Evolutionary conservation across 2,888 invertebrate species (phyloP).

Genomic region (Kryphioiulus occultus): DNA sequence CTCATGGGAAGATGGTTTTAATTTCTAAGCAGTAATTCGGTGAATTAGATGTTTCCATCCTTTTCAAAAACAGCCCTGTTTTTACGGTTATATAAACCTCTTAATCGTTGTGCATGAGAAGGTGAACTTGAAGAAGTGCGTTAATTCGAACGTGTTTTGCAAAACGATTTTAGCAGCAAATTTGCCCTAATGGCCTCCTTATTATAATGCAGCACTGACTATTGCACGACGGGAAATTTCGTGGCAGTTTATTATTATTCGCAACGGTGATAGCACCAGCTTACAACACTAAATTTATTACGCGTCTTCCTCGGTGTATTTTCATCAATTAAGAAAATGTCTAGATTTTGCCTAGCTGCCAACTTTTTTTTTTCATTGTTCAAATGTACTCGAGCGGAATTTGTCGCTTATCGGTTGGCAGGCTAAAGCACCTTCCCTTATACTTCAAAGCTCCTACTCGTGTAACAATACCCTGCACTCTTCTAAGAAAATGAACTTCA

Average conservation of each 20-base stretch:
- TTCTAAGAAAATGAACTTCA: background rate
- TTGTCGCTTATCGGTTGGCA: slow-evolving; percentile 23
- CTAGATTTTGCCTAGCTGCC: slow-evolving; percentile 23
- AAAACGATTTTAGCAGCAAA: background rate
- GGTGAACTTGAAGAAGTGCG: slow-evolving; percentile 3
- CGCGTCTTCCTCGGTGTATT: background rate
- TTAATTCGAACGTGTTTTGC: slow-evolving; percentile 15
- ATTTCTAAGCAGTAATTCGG: too few species aligned
- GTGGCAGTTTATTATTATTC: background rate
- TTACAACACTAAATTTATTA: background rate
- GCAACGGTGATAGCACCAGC: background rate
- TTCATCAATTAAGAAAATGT: slow-evolving; percentile 15
- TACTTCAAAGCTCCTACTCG: slow-evolving; percentile 22
- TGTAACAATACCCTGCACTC: background rate
- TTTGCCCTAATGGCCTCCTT: background rate
- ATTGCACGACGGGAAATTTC: slow-evolving; percentile 12
- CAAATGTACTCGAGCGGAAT: slow-evolving; percentile 14
- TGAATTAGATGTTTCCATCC: background rate
- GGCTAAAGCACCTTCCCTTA: slow-evolving; percentile 23
- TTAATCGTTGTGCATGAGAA: background rate
- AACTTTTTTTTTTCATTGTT: background rate
- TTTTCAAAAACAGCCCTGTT: background rate
- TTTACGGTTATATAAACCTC: background rate
- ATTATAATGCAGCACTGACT: background rate
- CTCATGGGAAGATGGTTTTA: too few species aligned